Base-by-base conservation (phyloP, 2,888 invertebrate species). In the Neria commutata region DNA sequence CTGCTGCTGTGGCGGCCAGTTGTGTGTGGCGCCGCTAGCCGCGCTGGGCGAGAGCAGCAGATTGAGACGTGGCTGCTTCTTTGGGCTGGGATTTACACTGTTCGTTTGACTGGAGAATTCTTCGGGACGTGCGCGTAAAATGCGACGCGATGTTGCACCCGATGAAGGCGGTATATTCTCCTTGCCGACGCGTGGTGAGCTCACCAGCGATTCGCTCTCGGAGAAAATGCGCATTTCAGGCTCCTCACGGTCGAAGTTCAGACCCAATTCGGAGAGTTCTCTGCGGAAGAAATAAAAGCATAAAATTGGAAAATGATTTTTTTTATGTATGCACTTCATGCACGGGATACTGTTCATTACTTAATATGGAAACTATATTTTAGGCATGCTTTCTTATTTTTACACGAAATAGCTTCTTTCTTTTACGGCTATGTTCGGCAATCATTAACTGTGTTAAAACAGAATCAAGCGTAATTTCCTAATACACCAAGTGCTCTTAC, bases 221-320 rank as follows among this genome's bases (percentile, higher is more conserved):
- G 92, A 92, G 80, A 94, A 92, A 83, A 94, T 92, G 71, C 91
- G 86, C 86, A 91, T 89, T 81, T 93, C 93, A 1, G 91, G 84
- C 77, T 94, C 93, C 72, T 94, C 93, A 48, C 92, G 86, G 63
- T 93, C 91, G 68, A 94, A 90, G 52, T 93, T 90, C 34, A 94
- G 83, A 24, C 92, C 87, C 81, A 94, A 88, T 75, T 91, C 92
- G n/a, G 92, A 92, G 53, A 94, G 83, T 81, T 94, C 94, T 24
- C 77, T 68, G 59, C 24, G 23, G 34, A 11, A n/a, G n/a, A n/a
- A n/a, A n/a, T n/a, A n/a, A n/a, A n/a, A n/a, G n/a, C n/a, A n/a
- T n/a, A n/a, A n/a, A n/a, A n/a, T n/a, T n/a, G n/a, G n/a, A n/a
- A n/a, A n/a, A n/a, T n/a, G n/a, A n/a, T n/a, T n/a, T n/a, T n/a